Base-by-base conservation (phyloP, 1,140 invertebrate species). In the Hylaeus volcanicus region DNA sequence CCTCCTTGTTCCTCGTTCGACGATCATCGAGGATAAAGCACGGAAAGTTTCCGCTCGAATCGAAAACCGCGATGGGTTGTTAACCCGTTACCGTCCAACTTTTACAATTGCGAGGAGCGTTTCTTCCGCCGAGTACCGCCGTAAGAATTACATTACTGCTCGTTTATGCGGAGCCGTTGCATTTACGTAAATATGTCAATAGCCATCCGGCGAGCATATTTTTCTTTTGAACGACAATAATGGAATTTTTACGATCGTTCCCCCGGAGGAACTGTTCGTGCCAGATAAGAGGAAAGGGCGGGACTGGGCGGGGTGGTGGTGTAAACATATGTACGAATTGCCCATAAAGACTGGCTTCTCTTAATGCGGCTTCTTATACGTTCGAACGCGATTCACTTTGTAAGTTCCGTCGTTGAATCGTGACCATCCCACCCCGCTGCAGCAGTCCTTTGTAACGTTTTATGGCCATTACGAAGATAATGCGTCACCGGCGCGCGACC, bases 111-210 rank as follows among this genome's bases (percentile, higher is more conserved):
- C 6, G 0, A 12, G 15, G n/a, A 45, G 37, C 56, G 76, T 26
- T 53, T 45, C 15, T 6, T 2, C 2, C 9, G 2, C 12, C 39
- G 14, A 12, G 58, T 8, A 37, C 39, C 37, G 37, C 14, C n/a
- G 55, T 53, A 69, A 75, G 73, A 68, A 75, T 75, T 39, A 43
- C 55, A 75, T 80, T 75, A 75, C 75, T 69, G 79, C 79, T 75
- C 79, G 51, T 75, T 80, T 68, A 75, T 74, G 63, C 63, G 79
- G 41, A 37, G 55, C 48, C 79, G 73, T 74, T 80, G 75, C 79
- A 69, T 66, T 63, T 61, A 51, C 64, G 79, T 80, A 74, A 75
- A 80, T 80, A 74, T 74, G 79, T 74, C 79, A 74, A 80, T 80
- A 61, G 55, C 72, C 70, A 51, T 69, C 45, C 51, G 61, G 12